Conservation (phyloP, 2,888 invertebrate genomes). For the Hesperia comma region DNA sequence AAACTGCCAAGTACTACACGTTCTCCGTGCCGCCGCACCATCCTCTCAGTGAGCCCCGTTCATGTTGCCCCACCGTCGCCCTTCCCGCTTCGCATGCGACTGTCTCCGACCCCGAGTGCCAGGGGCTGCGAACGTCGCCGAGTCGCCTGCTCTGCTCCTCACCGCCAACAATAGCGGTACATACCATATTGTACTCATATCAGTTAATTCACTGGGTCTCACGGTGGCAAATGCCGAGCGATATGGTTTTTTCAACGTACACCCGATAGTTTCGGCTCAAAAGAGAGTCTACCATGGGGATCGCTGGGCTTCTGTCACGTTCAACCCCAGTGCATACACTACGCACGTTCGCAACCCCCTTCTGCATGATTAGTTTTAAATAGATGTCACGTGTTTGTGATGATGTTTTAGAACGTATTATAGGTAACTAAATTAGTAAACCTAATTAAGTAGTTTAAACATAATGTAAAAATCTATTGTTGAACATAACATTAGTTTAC, state of each 20-base stretch:
- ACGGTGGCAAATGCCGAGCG: conserved; percentile 55
- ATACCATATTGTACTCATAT: conserved; percentile 64
- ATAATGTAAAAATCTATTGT: neutral
- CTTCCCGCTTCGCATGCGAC: conserved; percentile 84
- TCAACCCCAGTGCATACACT: conserved; percentile 63
- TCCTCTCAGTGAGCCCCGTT: conserved; percentile 85
- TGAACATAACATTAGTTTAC: neutral
- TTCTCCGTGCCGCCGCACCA: conserved; percentile 85
- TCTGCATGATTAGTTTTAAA: conserved; percentile 80
- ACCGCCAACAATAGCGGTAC: conserved; percentile 73
- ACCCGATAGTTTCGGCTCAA: conserved; percentile 5
- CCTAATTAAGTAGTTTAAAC: conserved; percentile 2
- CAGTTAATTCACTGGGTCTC: conserved; percentile 51
- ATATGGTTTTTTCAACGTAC: conserved; percentile 37
- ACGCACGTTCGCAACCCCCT: conserved; percentile 83
- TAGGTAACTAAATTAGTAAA: neutral
- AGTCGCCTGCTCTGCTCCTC: conserved; percentile 54
- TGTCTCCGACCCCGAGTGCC: conserved; percentile 81
- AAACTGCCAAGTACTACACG: conserved; percentile 87
- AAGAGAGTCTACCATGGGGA: conserved; percentile 34
- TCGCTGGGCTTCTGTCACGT: conserved; percentile 64
- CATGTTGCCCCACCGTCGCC: conserved; percentile 84
- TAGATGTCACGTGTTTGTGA: conserved; percentile 79
- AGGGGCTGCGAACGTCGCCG: conserved; percentile 82
- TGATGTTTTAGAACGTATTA: conserved; percentile 51